Conservation (phyloP, 2,888 invertebrate species). For the Heliconius ismenius region DNA sequence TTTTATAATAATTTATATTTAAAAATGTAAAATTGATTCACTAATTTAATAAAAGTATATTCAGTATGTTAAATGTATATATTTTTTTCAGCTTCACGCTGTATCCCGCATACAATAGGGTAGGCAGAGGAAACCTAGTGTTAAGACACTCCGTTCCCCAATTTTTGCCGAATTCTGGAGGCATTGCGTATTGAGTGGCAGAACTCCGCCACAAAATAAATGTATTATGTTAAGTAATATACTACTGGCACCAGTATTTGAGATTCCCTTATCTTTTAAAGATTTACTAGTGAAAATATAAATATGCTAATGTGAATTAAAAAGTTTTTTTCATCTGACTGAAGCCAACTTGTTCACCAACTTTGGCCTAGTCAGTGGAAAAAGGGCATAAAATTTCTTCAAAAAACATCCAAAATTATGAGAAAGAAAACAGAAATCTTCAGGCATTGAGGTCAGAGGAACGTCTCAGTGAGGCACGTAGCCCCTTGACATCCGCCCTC, state of each 20-base stretch:
- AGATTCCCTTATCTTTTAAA: not conserved
- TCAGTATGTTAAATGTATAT: too few relatives aligned
- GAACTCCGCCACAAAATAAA: too few relatives aligned
- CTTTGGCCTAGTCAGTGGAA: not conserved
- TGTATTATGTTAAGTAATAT: not conserved
- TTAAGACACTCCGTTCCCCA: too few relatives aligned
- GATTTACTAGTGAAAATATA: not conserved
- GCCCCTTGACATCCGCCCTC: conserved; percentile 53
- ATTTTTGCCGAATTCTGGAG: too few relatives aligned
- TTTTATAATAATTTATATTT: too few relatives aligned
- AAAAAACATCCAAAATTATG: conserved; percentile 25
- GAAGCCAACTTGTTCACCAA: not conserved
- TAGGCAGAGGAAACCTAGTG: too few relatives aligned
- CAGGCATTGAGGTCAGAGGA: conserved; percentile 48
- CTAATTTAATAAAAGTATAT: too few relatives aligned
- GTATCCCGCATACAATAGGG: too few relatives aligned
- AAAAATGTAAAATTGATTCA: too few relatives aligned
- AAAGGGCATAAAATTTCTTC: conserved; percentile 17
- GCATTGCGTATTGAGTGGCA: too few relatives aligned
- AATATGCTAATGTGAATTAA: not conserved
- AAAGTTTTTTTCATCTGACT: not conserved
- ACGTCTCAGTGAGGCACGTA: conserved; percentile 50
- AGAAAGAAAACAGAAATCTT: conserved; percentile 34
- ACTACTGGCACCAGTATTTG: not conserved
- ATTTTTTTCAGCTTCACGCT: too few relatives aligned